A percentile compares a stretch with the other conserved stretches of the same genome.
phyloP scores from a whole-genome alignment of 2,113 vertebrate species.

The Oncorhynchus tshawytscha region DNA sequence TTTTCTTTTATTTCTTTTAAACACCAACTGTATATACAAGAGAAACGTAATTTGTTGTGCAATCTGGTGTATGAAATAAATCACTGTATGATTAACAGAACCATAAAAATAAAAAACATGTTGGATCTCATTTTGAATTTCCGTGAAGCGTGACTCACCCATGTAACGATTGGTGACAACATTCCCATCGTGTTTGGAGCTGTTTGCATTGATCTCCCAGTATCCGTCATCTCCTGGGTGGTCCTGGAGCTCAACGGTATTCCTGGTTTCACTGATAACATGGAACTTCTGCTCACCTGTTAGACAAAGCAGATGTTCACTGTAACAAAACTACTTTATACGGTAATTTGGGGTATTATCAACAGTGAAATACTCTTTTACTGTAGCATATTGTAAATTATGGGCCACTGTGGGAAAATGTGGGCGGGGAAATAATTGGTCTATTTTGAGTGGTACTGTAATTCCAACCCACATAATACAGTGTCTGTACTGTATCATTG shows the following conservation, averaged over 20 bases:
- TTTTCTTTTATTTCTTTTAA: conserved; percentile 10
- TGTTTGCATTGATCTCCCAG: conserved; percentile 44
- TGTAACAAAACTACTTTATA: too few relatives aligned
- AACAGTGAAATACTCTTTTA: too few relatives aligned
- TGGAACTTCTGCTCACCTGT: conserved; percentile 30
- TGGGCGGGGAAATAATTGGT: too few relatives aligned
- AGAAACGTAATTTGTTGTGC: background rate
- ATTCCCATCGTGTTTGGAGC: conserved; percentile 52
- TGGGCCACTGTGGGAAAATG: too few relatives aligned
- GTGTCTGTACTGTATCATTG: too few relatives aligned
- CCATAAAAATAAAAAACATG: background rate
- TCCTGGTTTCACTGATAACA: conserved; percentile 7
- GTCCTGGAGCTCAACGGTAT: conserved; percentile 32
- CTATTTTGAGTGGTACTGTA: too few relatives aligned
- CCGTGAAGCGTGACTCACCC: conserved; percentile 6
- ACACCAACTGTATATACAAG: conserved; percentile 28
- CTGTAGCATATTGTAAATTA: too few relatives aligned
- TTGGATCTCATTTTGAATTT: conserved; percentile 6
- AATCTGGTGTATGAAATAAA: background rate
- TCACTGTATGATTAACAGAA: background rate
- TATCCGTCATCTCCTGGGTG: conserved; percentile 15
- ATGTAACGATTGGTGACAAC: conserved; percentile 36
- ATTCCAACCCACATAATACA: too few relatives aligned
- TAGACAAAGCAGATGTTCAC: background rate
- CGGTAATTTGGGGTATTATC: too few relatives aligned